Base-by-base conservation (phyloP, 2,113 vertebrate species). In the Cinclus cinclus region DNA sequence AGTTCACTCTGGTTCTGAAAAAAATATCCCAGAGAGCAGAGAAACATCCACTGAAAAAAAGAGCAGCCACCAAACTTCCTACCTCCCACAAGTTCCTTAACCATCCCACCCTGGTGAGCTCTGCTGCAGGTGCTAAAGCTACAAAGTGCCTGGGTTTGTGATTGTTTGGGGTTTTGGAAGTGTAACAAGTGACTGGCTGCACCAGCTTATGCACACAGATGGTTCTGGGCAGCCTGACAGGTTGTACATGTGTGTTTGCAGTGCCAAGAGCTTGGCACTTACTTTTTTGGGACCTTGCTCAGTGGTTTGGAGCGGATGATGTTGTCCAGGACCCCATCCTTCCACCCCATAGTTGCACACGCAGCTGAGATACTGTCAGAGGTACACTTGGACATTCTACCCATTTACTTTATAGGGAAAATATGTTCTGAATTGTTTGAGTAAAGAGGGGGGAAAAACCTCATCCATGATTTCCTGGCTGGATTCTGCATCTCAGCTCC, bases 351-450 rank as follows among this genome's bases (percentile, higher is more conserved):
- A 60, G n/a, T 39, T 89, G 46, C 58, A 41, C 74, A 30, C 27
- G 49, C 80, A 68, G 79, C 65, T 87, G 85, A 92, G 86, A 78
- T 87, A 76, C 78, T 79, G 50, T 59, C 46, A 75, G 62, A 92
- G 62, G 28, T 58, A 13, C 39, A 35, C 35, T 94, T 84, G 83
- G 74, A 79, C 88, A 73, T 79, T 55, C 39, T 62, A 70, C 52
- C n/a, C 69, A 4, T 90, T 86, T 92, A 53, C 86, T 91, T 93
- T 94, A 92, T 80, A 44, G 37, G 78, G 64, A 85, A 95, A 95
- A 58, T 87, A 65, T 75, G 77, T 64, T 93, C 91, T 87, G 50
- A 93, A 59, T 39, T 70, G 80, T 75, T 62, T 53, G 74, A 92
- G 31, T 70, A 89, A 92, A 22, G 42, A 74, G 30, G 24, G 11